Base-by-base conservation (phyloP, 2,113 vertebrate genomes). In the Tenrec ecaudatus region DNA sequence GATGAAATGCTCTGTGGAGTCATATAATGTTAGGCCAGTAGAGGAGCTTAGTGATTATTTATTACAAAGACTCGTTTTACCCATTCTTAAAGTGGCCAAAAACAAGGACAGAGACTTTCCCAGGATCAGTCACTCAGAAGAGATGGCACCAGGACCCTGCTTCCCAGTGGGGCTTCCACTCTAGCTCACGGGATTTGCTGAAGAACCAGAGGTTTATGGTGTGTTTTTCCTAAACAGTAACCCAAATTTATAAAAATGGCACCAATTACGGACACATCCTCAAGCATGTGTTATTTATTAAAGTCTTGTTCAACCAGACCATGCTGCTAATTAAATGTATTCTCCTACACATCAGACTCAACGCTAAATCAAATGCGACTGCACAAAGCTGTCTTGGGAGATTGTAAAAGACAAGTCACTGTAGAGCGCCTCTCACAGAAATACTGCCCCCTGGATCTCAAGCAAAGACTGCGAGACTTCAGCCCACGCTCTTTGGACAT, bases 351-450 rank as follows among this genome's bases (percentile, higher is more conserved):
- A 66, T 53, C 15, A 89, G 73, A 22, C 22, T 82, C 29, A 20
- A 43, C 62, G 89, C n/a, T 87, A 58, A 93, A 62, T 86, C 76
- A 66, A 88, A 75, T 47, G n/a, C 47, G 31, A 85, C 40, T 62
- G 47, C 19, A 81, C 29, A 79, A 71, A 82, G 62, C 68, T 75
- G 36, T 60, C 62, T 87, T 82, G 60, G 82, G 82, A 89, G 47
- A 86, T 53, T 64, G n/a, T 89, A 53, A 80, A 94, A 87, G 64
- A 86, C 31, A 95, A 82, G 40, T 90, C 79, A 88, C 6, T 82
- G 82, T 14, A 66, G 68, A 84, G 62, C 81, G 4, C 69, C 36
- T 84, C 22, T 89, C 69, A 11, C 27, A 60, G 36, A 73, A 93
- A 77, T 29, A 75, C 14, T 89, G 73, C 38, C 62, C 47, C 58